Base-by-base conservation (phyloP, 1,140 invertebrate species). In the Meloidogyne chitwoodi region DNA sequence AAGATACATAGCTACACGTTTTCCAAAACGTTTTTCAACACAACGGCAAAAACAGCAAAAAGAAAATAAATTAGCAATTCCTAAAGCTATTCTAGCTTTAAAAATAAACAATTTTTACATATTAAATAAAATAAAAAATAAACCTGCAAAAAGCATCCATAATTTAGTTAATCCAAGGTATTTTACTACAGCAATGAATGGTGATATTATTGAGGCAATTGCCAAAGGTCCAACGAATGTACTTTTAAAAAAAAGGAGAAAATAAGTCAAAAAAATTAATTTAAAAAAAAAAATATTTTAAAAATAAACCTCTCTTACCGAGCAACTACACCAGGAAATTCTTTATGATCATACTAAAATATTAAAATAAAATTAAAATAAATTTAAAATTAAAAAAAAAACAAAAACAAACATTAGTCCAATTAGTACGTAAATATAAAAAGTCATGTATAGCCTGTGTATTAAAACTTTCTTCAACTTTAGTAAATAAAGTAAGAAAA, bases 381-480 rank as follows among this genome's bases (percentile, higher is more conserved):
- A 75, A 74, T 75, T n/a, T 19, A 29, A 41, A 68, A 74, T 44
- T 27, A 38, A 11, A 34, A 64, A 70, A 63, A 64, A 24, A n/a
- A n/a, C n/a, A n/a, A 65, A 62, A 66, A 84, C 83, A 87, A 91
- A 96, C 94, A 91, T 93, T 88, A 56, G 92, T 89, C 74, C 98
- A 90, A 89, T 96, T 93, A 87, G 90, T 89, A 75, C 92, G 90
- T 86, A 94, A 91, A 88, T 94, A 96, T 19, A 99, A 89, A 81
- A 99, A 91, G 90, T 99, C 97, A 89, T 99, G 97, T 88, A 93
- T 93, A 16, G 97, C 96, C 90, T 80, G 89, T 26, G 98, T 90
- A 89, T 98, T 98, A 86, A 99, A 99, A 89, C 95, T 98, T 90
- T 99, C 97, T 89, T 99, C 96, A 12, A 99, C 96, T 92, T 99